Percentiles rank a stretch among this genome's conserved stretches.
These are phyloP conservation scores for Pegoplata infirma DNA, from an alignment of 2,888 invertebrate species.

Conservation along the genomic window DNA sequence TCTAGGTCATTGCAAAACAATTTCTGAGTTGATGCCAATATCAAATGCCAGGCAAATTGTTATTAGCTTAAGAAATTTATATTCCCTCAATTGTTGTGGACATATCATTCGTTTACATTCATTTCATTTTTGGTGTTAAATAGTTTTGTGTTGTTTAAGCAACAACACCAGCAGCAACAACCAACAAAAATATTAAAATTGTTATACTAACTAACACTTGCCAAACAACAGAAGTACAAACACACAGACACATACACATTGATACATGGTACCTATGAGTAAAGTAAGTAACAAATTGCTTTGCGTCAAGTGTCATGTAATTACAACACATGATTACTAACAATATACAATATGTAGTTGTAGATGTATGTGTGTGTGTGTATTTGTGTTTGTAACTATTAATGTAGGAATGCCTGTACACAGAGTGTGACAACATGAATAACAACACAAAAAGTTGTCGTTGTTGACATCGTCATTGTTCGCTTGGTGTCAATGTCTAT, in stretches of 20 bases:
- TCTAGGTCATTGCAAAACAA: slow-evolving; percentile 34
- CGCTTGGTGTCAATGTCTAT: slow-evolving; percentile 57
- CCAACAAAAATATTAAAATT: neutral
- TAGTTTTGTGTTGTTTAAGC: slow-evolving; percentile 3
- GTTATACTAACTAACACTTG: neutral
- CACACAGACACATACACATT: neutral
- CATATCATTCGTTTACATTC: slow-evolving; percentile 37
- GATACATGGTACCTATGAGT: slow-evolving; percentile 32
- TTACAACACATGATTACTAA: slow-evolving; percentile 70
- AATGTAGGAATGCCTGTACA: neutral
- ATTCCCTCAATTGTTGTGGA: slow-evolving; percentile 17
- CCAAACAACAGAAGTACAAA: too few species aligned
- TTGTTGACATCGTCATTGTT: slow-evolving; percentile 54
- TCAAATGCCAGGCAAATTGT: slow-evolving; percentile 25
- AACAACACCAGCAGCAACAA: neutral
- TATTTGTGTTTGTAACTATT: slow-evolving; percentile 3
- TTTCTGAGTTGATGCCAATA: slow-evolving; percentile 17
- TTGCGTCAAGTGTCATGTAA: slow-evolving; percentile 77
- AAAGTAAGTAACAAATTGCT: slow-evolving; percentile 73
- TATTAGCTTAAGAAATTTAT: slow-evolving; percentile 25
- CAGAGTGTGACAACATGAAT: slow-evolving; percentile 39
- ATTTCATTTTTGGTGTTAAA: slow-evolving; percentile 41
- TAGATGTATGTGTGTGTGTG: slow-evolving; percentile 55
- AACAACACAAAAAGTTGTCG: slow-evolving; percentile 38
- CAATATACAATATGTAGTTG: slow-evolving; percentile 26